Base-by-base conservation (phyloP, 2,888 invertebrate species). In the Hirudinaria manillensis region DNA sequence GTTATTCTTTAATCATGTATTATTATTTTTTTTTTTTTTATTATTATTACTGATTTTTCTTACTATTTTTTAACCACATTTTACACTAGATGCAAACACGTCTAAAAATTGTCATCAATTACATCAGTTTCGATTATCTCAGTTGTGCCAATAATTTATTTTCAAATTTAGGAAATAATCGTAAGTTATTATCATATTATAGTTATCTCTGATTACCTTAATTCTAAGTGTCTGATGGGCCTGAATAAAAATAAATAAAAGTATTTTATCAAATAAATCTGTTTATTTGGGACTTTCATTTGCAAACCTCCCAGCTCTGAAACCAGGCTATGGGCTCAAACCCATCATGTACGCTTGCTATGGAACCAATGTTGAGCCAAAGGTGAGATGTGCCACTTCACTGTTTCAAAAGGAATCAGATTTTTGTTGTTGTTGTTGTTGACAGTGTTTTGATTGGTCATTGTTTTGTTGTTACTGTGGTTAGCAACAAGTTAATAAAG, bases 331-430 rank as follows among this genome's bases (percentile, higher is more conserved):
- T 36, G 68, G 68, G 1, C 21, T 68, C 7, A 68, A 68, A 21
- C 68, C 68, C n/a, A 36, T 68, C 36, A 68, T 68, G n/a, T 68
- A 68, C 13, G 68, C 68, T n/a, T 68, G n/a, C 68, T 36, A 34
- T 21, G 36, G 68, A 29, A 68, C 32, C n/a, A n/a, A 24, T 10
- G 16, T 34, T 68, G 36, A 32, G 32, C n/a, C 68, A 2, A 68
- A 68, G 36, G 68, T 68, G 6, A 24, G 32, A 10, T 16, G n/a
- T 61, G 21, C 1, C 1, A 29, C 1, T 61, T 61, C 19, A 53
- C 19, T 19, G 21, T 53, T 19, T 19, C 19, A 19, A 53, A 19
- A 19, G 21, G 16, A 19, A 53, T 53, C 16, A 19, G 16, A 53
- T 53, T 19, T 53, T 53, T n/a, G n/a, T n/a, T n/a, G n/a, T n/a